Conservation (phyloP, 2,113 vertebrate species). For the Petromus typicus region DNA sequence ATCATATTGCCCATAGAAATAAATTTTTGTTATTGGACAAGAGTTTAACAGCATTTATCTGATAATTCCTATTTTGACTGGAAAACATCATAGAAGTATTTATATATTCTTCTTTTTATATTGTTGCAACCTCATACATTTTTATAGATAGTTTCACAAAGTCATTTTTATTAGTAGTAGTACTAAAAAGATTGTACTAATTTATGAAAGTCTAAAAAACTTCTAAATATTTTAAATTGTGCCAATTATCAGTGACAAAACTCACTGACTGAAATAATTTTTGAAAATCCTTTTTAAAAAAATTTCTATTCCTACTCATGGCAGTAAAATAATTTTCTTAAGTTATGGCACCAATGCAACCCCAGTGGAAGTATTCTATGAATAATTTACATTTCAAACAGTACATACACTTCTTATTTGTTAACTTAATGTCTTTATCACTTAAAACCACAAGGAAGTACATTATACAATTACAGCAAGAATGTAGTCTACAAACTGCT, state of each 20-base stretch:
- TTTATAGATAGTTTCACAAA: constrained; percentile 82
- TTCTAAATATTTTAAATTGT: constrained; percentile 85
- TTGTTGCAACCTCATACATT: constrained; percentile 66
- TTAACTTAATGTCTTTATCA: constrained; percentile 97
- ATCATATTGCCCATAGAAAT: constrained; percentile 88
- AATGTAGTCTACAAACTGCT: constrained; percentile 91
- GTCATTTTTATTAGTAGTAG: constrained; percentile 86
- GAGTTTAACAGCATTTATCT: constrained; percentile 85
- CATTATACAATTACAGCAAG: constrained; percentile 94
- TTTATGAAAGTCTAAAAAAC: constrained; percentile 88
- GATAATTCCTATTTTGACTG: constrained; percentile 85
- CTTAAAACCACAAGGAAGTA: constrained; percentile 96
- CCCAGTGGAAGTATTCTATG: constrained; percentile 96
- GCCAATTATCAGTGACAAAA: constrained; percentile 88
- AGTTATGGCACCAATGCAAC: constrained; percentile 97
- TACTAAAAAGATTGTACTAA: constrained; percentile 89
- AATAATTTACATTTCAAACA: constrained; percentile 99
- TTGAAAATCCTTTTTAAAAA: constrained; percentile 84
- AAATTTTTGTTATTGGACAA: constrained; percentile 86
- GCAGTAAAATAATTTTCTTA: constrained; percentile 95
- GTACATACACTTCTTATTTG: constrained; percentile 96
- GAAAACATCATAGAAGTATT: constrained; percentile 76
- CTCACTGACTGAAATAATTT: constrained; percentile 80
- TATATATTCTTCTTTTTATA: constrained; percentile 71
- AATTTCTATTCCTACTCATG: constrained; percentile 89